Evolutionary conservation across 2,113 vertebrate species (phyloP).

Genomic region (Hypocryptadius cinnamomeus): DNA sequence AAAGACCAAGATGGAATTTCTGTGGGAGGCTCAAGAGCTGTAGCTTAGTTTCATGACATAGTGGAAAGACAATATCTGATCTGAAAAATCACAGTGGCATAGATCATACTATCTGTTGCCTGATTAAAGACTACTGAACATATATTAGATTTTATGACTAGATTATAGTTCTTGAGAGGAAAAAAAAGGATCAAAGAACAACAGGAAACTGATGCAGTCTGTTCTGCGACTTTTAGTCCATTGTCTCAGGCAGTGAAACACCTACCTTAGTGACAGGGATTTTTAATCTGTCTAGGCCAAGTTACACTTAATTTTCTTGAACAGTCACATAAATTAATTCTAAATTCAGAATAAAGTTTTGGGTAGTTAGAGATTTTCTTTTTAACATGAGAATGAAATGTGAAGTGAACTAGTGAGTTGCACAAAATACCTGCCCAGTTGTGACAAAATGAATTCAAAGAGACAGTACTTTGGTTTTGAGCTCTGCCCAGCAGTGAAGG

Average conservation of each 20-base stretch:
- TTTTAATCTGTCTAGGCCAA: not conserved
- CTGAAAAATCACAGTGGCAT: not conserved
- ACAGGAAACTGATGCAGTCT: not conserved
- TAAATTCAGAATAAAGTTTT: not conserved
- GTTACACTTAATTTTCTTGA: not conserved
- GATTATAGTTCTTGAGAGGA: not conserved
- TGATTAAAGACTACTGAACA: not conserved
- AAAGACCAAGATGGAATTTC: not conserved
- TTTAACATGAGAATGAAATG: not conserved
- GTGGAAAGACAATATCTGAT: not conserved
- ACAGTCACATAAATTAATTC: not conserved
- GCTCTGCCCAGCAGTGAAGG: not conserved
- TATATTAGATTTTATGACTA: not conserved
- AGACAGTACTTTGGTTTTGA: not conserved
- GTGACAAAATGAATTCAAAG: not conserved
- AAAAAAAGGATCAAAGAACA: not conserved
- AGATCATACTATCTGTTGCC: not conserved
- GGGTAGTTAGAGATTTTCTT: not conserved
- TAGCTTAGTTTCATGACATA: not conserved
- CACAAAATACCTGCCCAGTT: not conserved
- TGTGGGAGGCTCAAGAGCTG: not conserved
- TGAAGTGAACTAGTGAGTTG: not conserved
- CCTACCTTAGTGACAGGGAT: not conserved
- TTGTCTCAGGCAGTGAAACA: not conserved
- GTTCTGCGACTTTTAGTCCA: not conserved